phyloP scores from a whole-genome alignment of 2,888 invertebrate genomes.

The Caenorhabditis macrosperma region DNA sequence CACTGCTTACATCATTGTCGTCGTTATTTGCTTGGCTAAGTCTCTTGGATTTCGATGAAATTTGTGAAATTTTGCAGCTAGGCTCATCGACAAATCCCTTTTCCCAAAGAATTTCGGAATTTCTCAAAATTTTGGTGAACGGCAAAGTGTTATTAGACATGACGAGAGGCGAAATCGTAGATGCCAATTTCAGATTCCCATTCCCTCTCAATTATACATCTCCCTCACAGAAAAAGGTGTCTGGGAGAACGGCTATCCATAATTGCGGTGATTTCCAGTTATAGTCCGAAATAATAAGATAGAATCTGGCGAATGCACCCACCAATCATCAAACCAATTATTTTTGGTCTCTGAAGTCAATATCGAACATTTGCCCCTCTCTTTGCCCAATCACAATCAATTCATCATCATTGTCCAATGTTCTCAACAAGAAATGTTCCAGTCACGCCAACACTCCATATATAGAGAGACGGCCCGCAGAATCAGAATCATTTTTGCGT shows the following conservation, averaged over 20 bases:
- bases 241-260: background rate
- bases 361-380: slow-evolving; percentile 6
- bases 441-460: slow-evolving; percentile 46
- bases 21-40: too few relatives aligned
- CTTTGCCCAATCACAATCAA: slow-evolving; percentile 12
- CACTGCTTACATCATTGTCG: background rate
- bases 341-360: slow-evolving; percentile 43
- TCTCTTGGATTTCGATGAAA: too few relatives aligned
- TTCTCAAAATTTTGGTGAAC: background rate
- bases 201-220: background rate
- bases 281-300: background rate
- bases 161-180: background rate
- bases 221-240: background rate
- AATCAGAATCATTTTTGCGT: slow-evolving; percentile 5
- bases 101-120: too few relatives aligned
- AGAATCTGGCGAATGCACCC: too few relatives aligned
- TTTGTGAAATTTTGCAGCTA: background rate
- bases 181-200: background rate
- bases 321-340: slow-evolving; percentile 1
- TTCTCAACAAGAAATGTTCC: slow-evolving; percentile 48
- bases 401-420: slow-evolving; percentile 35
- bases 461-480: background rate
- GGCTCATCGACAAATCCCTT: background rate
- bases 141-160: background rate
- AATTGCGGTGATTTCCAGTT: background rate